Percentiles rank a stretch among this genome's conserved stretches.
phyloP scores from a whole-genome alignment of 1,140 invertebrate genomes.

The Sycophaga agraensis region DNA sequence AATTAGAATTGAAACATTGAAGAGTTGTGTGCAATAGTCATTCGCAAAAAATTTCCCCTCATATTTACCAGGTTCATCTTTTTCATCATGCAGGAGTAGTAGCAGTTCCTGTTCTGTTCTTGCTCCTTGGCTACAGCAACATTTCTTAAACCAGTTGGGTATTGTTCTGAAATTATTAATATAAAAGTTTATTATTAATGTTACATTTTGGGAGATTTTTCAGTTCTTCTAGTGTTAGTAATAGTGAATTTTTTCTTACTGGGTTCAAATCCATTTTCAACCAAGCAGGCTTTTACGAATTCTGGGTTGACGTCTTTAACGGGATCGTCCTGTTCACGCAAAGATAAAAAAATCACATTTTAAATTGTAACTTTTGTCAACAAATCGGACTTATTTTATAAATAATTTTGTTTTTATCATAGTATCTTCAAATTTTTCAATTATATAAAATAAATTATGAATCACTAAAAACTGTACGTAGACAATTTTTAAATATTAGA shows the following conservation, averaged over 20 bases:
- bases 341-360: background rate
- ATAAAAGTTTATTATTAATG: background rate
- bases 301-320: conserved; percentile 21
- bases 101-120: conserved; percentile 21
- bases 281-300: conserved; percentile 8
- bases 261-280: conserved; percentile 25
- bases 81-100: conserved; percentile 29
- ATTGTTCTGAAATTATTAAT: conserved; percentile 1
- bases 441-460: too few relatives aligned
- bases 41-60: background rate
- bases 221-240: background rate
- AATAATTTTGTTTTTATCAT: too few relatives aligned
- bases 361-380: too few relatives aligned
- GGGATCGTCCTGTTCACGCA: conserved; percentile 4
- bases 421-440: too few relatives aligned
- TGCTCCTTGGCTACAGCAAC: conserved; percentile 4
- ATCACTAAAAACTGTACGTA: too few relatives aligned
- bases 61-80: conserved; percentile 23
- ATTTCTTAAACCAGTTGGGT: conserved; percentile 20
- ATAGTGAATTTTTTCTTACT: conserved; percentile 8
- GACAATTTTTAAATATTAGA: too few relatives aligned
- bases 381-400: too few relatives aligned
- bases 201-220: background rate
- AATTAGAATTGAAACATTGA: too few relatives aligned
- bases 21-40: too few relatives aligned